A percentile compares a stretch with the other conserved stretches of the same genome.
phyloP scores from a whole-genome alignment of 2,797 vertebrate genomes.

The Myripristis jacobus region DNA sequence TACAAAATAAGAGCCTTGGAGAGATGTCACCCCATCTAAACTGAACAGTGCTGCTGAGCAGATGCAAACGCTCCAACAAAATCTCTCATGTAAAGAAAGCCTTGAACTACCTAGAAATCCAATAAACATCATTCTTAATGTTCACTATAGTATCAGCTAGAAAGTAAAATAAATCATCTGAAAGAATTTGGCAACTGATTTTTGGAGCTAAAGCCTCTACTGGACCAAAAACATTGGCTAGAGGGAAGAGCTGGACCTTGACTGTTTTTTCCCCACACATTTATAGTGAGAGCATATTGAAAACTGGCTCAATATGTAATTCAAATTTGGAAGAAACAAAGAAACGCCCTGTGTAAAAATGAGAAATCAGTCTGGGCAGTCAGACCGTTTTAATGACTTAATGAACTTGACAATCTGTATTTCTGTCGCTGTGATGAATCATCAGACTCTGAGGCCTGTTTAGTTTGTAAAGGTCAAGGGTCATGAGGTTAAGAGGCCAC shows the following conservation, averaged over 20 bases:
- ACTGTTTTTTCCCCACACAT: too few relatives aligned
- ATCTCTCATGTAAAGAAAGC: not conserved
- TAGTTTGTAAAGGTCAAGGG: conserved; percentile 56
- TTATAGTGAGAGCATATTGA: not conserved
- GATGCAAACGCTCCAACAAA: not conserved
- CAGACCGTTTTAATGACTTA: conserved; percentile 14
- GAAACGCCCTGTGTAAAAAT: conserved; percentile 1
- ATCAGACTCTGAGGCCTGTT: conserved; percentile 56
- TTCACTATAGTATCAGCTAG: not conserved
- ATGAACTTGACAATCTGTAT: conserved; percentile 7
- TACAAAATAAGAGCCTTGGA: not conserved
- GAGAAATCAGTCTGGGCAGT: conserved; percentile 1
- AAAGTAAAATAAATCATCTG: not conserved
- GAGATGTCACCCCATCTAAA: not conserved
- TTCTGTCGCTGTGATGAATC: conserved; percentile 50
- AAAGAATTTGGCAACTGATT: not conserved
- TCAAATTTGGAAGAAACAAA: conserved; percentile 9
- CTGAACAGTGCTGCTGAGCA: not conserved
- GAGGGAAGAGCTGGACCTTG: not conserved
- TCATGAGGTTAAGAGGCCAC: conserved; percentile 65
- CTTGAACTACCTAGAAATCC: not conserved
- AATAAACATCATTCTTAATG: not conserved
- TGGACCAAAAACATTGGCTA: not conserved
- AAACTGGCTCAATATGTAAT: not conserved
- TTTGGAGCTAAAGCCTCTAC: not conserved